Evolutionary conservation across 2,797 vertebrate genomes (phyloP).

Genomic region (Gila robusta): DNA sequence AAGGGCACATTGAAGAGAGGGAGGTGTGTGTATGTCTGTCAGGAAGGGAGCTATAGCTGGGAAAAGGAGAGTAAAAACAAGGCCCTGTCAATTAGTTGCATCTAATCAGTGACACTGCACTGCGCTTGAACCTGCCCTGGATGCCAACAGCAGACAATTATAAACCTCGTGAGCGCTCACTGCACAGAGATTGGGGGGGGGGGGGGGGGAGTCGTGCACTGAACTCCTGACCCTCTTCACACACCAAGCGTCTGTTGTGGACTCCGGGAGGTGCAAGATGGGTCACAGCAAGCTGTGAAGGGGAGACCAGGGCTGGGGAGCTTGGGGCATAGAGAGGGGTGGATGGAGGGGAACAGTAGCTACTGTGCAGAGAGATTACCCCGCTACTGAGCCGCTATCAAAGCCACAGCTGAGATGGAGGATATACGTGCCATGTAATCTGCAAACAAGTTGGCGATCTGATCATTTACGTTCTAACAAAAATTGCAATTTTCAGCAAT

Average conservation of each 20-base stretch:
- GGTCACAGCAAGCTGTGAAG: slow-evolving; percentile 80
- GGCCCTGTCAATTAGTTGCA: slow-evolving; percentile 81
- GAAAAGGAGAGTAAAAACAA: slow-evolving; percentile 72
- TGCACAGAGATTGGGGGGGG: slow-evolving; percentile 72
- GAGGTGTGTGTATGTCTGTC: slow-evolving; percentile 13
- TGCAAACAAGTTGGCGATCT: background rate
- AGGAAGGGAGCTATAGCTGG: background rate
- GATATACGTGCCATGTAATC: background rate
- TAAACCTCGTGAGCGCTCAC: slow-evolving; percentile 78
- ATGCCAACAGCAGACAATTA: slow-evolving; percentile 85
- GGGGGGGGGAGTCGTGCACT: slow-evolving; percentile 74
- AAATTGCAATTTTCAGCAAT: background rate
- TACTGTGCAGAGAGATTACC: slow-evolving; percentile 35
- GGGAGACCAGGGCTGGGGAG: slow-evolving; percentile 22
- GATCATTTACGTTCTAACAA: background rate
- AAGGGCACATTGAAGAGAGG: background rate
- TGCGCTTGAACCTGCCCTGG: slow-evolving; percentile 83
- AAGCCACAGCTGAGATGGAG: slow-evolving; percentile 15
- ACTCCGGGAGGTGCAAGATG: slow-evolving; percentile 83
- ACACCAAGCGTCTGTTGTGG: slow-evolving; percentile 84
- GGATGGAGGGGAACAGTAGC: slow-evolving; percentile 25
- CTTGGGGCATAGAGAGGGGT: slow-evolving; percentile 38
- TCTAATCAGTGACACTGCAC: slow-evolving; percentile 78
- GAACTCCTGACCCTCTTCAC: slow-evolving; percentile 88
- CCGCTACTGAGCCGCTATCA: slow-evolving; percentile 1